Base-by-base conservation (phyloP, 2,888 invertebrate species). In the Clostera curtula region DNA sequence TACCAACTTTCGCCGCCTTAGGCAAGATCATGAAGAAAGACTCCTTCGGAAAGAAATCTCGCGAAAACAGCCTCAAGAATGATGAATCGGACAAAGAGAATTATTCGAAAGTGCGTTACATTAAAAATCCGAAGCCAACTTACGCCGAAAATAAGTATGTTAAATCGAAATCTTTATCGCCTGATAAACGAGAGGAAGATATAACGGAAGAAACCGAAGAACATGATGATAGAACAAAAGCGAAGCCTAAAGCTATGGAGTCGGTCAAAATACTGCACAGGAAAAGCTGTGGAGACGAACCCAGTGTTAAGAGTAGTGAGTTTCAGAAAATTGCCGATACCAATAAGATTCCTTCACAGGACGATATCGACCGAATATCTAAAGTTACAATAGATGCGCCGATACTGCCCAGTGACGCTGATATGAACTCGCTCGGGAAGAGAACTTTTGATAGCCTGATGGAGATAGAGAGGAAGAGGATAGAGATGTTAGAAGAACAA, bases 401-500 rank as follows among this genome's bases (percentile, higher is more conserved):
- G 3, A 89, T 94, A 32, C 79, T 91, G 30, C 86, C 89, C 3
- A 88, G 88, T 28, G 88, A 89, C 48, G 88, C 89, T 0, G 88
- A 90, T 36, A 87, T 86, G 53, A 82, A 82, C 25, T 89, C 90
- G 2, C 71, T 91, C 20, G 91, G 93, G 9, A 89, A 90, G 35
- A 89, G 93, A 56, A 93, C 95, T 1, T 86, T 93, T 44, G 94
- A 94, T 49, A 95, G 95, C 45, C 85, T 96, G 33, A 91, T 91
- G 77, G 95, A 96, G 76, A 93, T 96, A 35, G 96, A 96, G 69
- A 88, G 93, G 51, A 95, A 95, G 69, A 83, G 96, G 29, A 89
- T 94, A 57, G 86, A 92, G 47, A 90, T 95, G 86, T 84, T 96
- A 58, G 94, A 93, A 40, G 93, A 95, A 70, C 95, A 96, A 90